Conservation (phyloP, 2,888 invertebrate species). For the Chymomyza caudatula region DNA sequence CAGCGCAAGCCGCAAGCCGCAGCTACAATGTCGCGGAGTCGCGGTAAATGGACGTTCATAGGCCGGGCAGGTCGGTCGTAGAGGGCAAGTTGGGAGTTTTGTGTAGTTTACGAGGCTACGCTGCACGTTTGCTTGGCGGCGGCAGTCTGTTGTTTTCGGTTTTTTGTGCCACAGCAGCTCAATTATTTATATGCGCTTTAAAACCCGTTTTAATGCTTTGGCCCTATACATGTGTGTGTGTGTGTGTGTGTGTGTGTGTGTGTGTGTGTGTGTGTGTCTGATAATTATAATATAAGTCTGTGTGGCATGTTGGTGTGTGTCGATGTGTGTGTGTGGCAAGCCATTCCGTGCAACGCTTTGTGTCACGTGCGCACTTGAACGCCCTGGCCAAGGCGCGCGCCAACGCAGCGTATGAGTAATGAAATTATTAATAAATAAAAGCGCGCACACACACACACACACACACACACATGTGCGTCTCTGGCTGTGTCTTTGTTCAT, state of each 20-base stretch:
- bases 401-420: slow-evolving; percentile 63
- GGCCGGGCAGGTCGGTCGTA: background rate
- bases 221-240: background rate
- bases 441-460: slow-evolving; percentile 6
- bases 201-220: slow-evolving; percentile 23
- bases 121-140: no score
- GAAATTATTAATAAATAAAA: slow-evolving; percentile 63
- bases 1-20: background rate
- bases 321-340: slow-evolving; percentile 7
- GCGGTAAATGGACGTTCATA: background rate
- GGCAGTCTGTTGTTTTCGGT: background rate
- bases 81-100: background rate
- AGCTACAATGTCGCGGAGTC: background rate
- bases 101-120: no score
- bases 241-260: background rate
- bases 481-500: background rate
- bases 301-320: background rate
- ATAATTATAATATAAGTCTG: slow-evolving; percentile 17
- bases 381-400: slow-evolving; percentile 29
- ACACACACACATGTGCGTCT: background rate
- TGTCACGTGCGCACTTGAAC: slow-evolving; percentile 69
- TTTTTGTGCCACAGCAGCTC: background rate
- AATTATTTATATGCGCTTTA: slow-evolving; percentile 2
- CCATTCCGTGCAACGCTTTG: slow-evolving; percentile 24
- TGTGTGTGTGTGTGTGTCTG: slow-evolving; percentile 1